A percentile compares a stretch with the other conserved stretches of the same genome.
These are phyloP conservation scores for Spea bombifrons DNA, from an alignment of 2,113 vertebrate species.

Conservation along the genomic window DNA sequence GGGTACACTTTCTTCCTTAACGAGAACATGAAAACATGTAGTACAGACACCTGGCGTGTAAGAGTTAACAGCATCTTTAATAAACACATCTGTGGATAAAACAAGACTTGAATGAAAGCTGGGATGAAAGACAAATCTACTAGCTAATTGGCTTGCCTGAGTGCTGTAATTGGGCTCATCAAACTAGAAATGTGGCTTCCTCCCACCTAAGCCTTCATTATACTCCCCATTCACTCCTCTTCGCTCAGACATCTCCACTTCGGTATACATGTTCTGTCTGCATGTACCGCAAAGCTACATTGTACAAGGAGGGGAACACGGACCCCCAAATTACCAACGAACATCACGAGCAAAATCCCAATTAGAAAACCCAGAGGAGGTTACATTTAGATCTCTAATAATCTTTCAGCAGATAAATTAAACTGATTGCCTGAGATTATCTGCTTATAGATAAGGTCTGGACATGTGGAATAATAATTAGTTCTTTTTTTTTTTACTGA, in stretches of 20 bases:
- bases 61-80: conserved; percentile 40
- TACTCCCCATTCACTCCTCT: conserved; percentile 31
- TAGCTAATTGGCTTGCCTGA: conserved; percentile 45
- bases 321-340: too few relatives aligned
- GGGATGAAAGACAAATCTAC: conserved; percentile 45
- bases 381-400: conserved; percentile 10
- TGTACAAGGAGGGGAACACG: background rate
- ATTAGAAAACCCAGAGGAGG: conserved; percentile 6
- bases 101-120: conserved; percentile 40
- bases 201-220: conserved; percentile 36
- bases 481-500: background rate
- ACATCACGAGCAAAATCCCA: too few relatives aligned
- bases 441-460: background rate
- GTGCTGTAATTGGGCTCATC: conserved; percentile 47
- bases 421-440: background rate
- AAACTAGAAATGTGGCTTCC: conserved; percentile 36
- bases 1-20: background rate
- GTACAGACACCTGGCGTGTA: background rate
- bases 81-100: conserved; percentile 44
- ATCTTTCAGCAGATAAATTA: background rate
- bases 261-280: background rate
- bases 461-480: background rate
- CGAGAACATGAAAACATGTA: background rate
- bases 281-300: background rate
- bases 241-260: conserved; percentile 10